Percentiles rank a stretch among this genome's conserved stretches.
Conservation (phyloP, 2,888 invertebrate genomes). For the Pseudococcus longispinus region DNA sequence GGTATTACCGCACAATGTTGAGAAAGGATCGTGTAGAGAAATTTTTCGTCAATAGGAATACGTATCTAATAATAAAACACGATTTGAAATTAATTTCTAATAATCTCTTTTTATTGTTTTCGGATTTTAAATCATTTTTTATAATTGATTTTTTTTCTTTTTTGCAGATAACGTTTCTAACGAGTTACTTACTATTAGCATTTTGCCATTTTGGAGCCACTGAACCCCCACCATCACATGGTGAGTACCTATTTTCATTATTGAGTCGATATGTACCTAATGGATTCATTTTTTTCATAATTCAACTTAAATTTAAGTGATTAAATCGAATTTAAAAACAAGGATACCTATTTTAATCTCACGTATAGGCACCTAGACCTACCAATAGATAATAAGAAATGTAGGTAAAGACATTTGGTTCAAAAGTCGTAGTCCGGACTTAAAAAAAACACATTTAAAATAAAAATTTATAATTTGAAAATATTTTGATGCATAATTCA, state of each 20-base stretch:
- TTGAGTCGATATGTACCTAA: no score
- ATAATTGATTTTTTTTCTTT: not conserved
- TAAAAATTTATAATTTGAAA: no score
- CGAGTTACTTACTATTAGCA: constrained; percentile 39
- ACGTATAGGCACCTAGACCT: no score
- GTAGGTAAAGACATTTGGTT: no score
- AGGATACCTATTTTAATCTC: no score
- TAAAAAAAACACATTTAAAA: not conserved
- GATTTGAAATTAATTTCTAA: not conserved
- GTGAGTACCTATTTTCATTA: constrained; percentile 9
- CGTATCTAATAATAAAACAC: not conserved
- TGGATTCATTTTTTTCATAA: no score
- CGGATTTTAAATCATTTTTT: not conserved
- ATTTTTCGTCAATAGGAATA: not conserved
- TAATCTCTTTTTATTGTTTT: not conserved
- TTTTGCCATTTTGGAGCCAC: constrained; percentile 54
- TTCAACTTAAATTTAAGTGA: no score
- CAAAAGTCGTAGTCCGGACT: not conserved
- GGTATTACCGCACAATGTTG: not conserved
- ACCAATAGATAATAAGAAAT: no score
- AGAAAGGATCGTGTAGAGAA: not conserved
- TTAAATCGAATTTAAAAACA: no score
- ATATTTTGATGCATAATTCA: no score
- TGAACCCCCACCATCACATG: constrained; percentile 54
- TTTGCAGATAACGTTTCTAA: constrained; percentile 45